Base-by-base conservation (phyloP, 1,140 invertebrate genomes). In the Pogonomyrmex californicus region DNA sequence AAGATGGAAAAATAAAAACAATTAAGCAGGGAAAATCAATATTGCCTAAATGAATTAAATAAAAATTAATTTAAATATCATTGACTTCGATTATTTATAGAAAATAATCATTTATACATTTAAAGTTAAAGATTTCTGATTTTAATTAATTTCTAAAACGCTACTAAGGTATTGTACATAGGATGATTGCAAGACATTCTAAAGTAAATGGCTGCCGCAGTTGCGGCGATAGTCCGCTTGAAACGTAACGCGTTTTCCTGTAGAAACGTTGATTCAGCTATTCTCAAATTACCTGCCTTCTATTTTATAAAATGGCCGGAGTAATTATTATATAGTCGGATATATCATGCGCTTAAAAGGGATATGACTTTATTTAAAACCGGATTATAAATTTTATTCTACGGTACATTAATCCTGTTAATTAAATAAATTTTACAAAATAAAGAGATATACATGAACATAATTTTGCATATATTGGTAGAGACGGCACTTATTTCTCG, bases 241-340 rank as follows among this genome's bases (percentile, higher is more conserved):
- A 85, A 89, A 89, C 82, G 70, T 62, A 62, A 56, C 60, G 33
- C 44, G 70, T 68, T 77, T 82, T 86, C n/a, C 62, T 12, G 9
- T 63, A 75, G 77, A 90, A 91, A 88, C 83, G 90, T 91, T 81
- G 91, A 86, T 86, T 91, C 90, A 91, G 91, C 90, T 88, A 90
- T 91, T 89, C 66, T 76, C 60, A 62, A 91, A 90, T 91, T 91
- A 88, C 71, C 58, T 63, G 58, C 23, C 58, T 23, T 56, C 51
- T 41, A 79, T 73, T 83, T 82, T 56, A 75, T 63, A 81, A 88
- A 71, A 81, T 70, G 33, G 23, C 33, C 10, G 33, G 4, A 70
- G 14, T 33, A 58, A 81, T 81, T 81, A 81, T 41, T 56, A 70
- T 56, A 68, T 30, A 81, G 51, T 71, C 44, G 10, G 2, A 30